Evolutionary conservation across 1,140 invertebrate species (phyloP), one percentile per base, ranked within the genome.

Genomic region (Ridgeia piscesae): DNA sequence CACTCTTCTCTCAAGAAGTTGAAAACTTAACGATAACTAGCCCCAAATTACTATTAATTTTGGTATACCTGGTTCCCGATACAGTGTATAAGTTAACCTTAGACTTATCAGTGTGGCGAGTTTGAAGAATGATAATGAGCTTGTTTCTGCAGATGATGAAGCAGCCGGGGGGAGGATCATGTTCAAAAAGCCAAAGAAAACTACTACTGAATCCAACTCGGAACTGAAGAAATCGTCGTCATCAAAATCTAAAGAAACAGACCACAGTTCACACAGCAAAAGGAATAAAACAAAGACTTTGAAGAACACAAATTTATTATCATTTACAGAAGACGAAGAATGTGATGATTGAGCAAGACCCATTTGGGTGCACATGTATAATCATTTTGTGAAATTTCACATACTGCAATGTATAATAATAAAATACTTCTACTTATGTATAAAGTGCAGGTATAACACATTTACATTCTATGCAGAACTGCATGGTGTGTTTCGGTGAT

Each of bases 111-210:
- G 42, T 42, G 17, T 90, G n/a, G 4, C n/a, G 21, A 90, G n/a
- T 90, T 90, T 90, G 11, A 90, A 90, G 31, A 90, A 90, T 90
- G 33, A 34, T 90, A 33, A n/a, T 34, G 35, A 17, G 17, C 21
- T 33, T 90, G 89, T 90, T 90, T 90, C 4, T 21, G 89, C 35
- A 90, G 17, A 89, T 33, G n/a, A 90, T 90, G 91, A 92, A 33
- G 31, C 58, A n/a, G 6, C 91, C 4, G 42, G 34, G 33, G 91
- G 91, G 33, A 27, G 91, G 34, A 92, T 92, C 6, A 6, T 92
- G 31, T 92, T 92, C 91, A 92, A 92, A 88, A 92, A 92, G 50
- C 91, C 91, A 77, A 92, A 34, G 33, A 92, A 92, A 77, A 48
- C 48, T 77, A 34, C 50, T 77, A 33, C 42, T 11, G 42, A 92